Base-by-base conservation (phyloP, 2,888 invertebrate genomes). In the Dendrolimus pini region DNA sequence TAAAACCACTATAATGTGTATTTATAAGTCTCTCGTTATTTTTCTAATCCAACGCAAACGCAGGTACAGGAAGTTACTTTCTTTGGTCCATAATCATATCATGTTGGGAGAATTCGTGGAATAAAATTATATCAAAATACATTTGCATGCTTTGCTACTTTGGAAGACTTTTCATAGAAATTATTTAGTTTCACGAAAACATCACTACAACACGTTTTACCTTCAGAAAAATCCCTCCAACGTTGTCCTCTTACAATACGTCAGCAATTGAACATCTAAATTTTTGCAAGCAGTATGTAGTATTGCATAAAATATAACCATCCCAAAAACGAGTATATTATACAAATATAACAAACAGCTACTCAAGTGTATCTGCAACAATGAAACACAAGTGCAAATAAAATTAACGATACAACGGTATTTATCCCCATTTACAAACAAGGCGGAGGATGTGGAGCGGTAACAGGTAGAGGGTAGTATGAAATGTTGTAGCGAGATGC, bases 391-490 rank as follows among this genome's bases (percentile, higher is more conserved):
- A 69, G 62, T 61, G 71, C 68, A 82, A 80, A 82, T 74, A 83
- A 75, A 81, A 79, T 83, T 81, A 82, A 72, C 70, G 67, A 70
- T 73, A 75, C 68, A 75, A 71, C 69, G 69, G 70, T 71, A 78
- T 81, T 80, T 80, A 79, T 55, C 80, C 75, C 76, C 64, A 69
- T 74, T 75, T 68, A 70, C 79, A 82, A 82, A 84, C 78, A 82
- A 65, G 47, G 47, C 47, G 12, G 62, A 61, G 73, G 68, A 70
- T 66, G 67, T 63, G 66, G 70, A 62, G 63, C 64, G 62, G 47
- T 47, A 71, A 67, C 70, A 71, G 72, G 76, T 71, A 72, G 76
- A 70, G 66, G 65, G 66, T 63, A 67, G 6, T 3, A 6, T 30
- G 30, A 58, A 30, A 30, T 30, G 30, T 30, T 30, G 30, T 30